Conservation (phyloP, 2,797 vertebrate species). For the Helicolenus hilgendorfi region DNA sequence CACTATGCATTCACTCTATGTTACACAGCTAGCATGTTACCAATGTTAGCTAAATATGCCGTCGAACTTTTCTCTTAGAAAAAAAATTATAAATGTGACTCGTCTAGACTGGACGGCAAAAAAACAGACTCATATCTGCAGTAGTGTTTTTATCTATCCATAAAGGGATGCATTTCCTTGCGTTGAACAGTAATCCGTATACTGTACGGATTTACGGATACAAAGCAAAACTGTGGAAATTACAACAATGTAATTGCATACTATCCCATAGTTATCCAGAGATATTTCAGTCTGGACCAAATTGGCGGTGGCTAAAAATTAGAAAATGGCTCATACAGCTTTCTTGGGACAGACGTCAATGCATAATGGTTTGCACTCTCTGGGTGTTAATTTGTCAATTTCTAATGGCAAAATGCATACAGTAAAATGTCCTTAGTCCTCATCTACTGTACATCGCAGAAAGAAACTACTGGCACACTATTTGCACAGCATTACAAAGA, state of each 20-base stretch:
- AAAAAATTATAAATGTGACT: too few species aligned
- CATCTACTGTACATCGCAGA: not conserved
- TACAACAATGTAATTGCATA: not conserved
- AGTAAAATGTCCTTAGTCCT: constrained; percentile 22
- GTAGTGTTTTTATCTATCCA: too few species aligned
- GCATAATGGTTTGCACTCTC: constrained; percentile 37
- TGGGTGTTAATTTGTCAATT: constrained; percentile 36
- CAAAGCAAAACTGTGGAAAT: too few species aligned
- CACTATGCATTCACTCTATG: too few species aligned
- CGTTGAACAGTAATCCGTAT: too few species aligned
- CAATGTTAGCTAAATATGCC: accelerated
- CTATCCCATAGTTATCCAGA: not conserved
- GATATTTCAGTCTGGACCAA: not conserved
- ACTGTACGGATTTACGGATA: too few species aligned
- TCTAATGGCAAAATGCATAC: constrained; percentile 19
- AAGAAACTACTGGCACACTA: not conserved
- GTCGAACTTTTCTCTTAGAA: too few species aligned
- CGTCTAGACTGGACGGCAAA: too few species aligned
- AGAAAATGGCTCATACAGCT: not conserved
- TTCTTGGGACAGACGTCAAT: constrained; percentile 26
- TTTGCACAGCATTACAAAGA: not conserved
- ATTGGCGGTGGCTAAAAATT: not conserved
- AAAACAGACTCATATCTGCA: too few species aligned
- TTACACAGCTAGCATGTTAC: too few species aligned
- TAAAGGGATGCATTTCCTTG: too few species aligned